phyloP scores from a whole-genome alignment of 2,113 vertebrate genomes.

The Dryoscopus gambensis region DNA sequence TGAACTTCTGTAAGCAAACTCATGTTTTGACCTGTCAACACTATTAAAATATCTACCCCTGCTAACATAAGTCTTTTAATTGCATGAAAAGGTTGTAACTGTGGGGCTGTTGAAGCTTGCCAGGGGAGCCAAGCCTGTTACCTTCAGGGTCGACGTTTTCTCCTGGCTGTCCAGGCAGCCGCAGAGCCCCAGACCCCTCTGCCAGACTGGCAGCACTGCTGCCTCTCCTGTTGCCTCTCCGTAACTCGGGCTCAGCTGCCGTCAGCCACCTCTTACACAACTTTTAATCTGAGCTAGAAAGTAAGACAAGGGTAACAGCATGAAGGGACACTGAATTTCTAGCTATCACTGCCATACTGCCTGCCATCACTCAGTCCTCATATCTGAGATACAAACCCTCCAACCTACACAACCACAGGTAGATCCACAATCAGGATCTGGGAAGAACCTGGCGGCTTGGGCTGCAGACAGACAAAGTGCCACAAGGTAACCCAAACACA shows the following conservation, averaged over 20 bases:
- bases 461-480: neutral
- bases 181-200: neutral
- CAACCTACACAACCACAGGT: neutral
- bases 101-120: neutral
- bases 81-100: neutral
- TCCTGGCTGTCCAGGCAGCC: neutral
- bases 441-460: neutral
- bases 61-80: neutral
- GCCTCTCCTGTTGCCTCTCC: neutral
- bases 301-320: neutral
- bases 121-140: neutral
- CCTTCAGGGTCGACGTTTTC: rapidly evolving
- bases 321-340: neutral
- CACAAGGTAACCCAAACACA: rapidly evolving
- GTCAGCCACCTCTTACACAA: neutral
- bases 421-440: neutral
- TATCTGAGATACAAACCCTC: neutral
- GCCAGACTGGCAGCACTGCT: neutral
- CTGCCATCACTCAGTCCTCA: neutral
- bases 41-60: neutral
- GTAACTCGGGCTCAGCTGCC: rapidly evolving
- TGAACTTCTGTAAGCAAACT: neutral
- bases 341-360: neutral
- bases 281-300: neutral
- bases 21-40: neutral